A percentile compares a stretch with the other conserved stretches of the same genome.
phyloP scores from a whole-genome alignment of 2,797 vertebrate genomes.

The Threskiornis aethiopicus region DNA sequence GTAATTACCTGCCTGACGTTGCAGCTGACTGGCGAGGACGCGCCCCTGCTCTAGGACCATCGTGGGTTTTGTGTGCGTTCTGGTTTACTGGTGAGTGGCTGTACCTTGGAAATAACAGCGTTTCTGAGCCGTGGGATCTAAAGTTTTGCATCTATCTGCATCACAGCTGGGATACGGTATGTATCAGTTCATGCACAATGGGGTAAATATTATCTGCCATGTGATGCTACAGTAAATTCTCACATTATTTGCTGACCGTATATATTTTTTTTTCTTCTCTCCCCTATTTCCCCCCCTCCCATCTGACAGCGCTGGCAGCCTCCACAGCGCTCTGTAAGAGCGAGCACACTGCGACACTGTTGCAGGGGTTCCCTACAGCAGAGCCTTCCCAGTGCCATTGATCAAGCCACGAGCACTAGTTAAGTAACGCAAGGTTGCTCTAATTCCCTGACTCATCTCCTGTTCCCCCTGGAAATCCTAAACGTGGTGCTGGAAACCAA shows the following conservation, averaged over 20 bases:
- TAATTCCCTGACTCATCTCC: slow-evolving; percentile 71
- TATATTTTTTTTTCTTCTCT: neutral
- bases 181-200: neutral
- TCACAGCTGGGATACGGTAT: neutral
- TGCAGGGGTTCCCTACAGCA: slow-evolving; percentile 63
- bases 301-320: neutral
- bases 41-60: neutral
- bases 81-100: neutral
- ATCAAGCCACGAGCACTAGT: slow-evolving; percentile 50
- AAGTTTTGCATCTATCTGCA: neutral
- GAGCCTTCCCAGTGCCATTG: slow-evolving; percentile 49
- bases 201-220: neutral
- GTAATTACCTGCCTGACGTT: slow-evolving; percentile 3
- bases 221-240: neutral
- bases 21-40: neutral
- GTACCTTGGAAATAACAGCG: neutral
- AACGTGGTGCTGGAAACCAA: slow-evolving; percentile 43
- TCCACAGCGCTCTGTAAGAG: neutral
- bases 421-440: slow-evolving; percentile 58
- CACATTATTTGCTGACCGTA: neutral
- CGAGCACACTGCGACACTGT: slow-evolving; percentile 57
- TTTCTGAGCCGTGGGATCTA: neutral
- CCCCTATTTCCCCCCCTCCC: neutral
- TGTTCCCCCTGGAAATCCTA: slow-evolving; percentile 55
- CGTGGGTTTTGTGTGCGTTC: neutral